Evolutionary conservation across 2,113 vertebrate genomes (phyloP).

Genomic region (Oreochromis niloticus): DNA sequence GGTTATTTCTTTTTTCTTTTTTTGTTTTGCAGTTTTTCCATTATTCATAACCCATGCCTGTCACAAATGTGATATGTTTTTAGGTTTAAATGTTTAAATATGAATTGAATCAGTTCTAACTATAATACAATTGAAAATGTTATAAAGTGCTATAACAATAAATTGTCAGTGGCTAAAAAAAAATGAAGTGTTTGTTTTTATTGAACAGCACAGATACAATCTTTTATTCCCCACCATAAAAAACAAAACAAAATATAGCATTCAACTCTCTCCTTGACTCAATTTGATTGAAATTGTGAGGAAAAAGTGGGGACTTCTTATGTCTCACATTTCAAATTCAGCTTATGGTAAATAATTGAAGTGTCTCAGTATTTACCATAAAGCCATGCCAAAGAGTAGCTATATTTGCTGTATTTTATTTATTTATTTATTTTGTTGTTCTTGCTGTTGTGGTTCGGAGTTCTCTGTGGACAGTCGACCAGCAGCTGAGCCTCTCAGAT

Average conservation of each 20-base stretch:
- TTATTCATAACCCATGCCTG: background rate
- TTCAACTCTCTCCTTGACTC: background rate
- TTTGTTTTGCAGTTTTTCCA: background rate
- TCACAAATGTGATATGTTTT: background rate
- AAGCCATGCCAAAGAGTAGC: slow-evolving; percentile 3
- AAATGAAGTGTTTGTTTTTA: background rate
- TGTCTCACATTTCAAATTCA: slow-evolving; percentile 18
- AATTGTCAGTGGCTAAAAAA: background rate
- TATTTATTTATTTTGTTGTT: background rate
- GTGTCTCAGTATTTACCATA: slow-evolving; percentile 32
- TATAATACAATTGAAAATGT: background rate
- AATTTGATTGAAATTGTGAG: background rate
- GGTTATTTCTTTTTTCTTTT: accelerated
- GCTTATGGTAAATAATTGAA: slow-evolving; percentile 26
- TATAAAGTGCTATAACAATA: background rate
- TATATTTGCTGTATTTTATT: slow-evolving; percentile 8
- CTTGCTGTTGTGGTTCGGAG: slow-evolving; percentile 19
- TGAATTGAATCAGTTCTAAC: background rate
- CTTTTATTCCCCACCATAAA: background rate
- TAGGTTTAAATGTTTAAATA: background rate
- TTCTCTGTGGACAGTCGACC: slow-evolving; percentile 53
- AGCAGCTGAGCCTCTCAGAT: slow-evolving; percentile 62
- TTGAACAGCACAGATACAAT: background rate
- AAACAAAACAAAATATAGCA: background rate
- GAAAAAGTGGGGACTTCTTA: background rate